These are phyloP conservation scores for Notamacropus eugenii DNA, from an alignment of 2,797 vertebrate genomes.

Conservation along the genomic window DNA sequence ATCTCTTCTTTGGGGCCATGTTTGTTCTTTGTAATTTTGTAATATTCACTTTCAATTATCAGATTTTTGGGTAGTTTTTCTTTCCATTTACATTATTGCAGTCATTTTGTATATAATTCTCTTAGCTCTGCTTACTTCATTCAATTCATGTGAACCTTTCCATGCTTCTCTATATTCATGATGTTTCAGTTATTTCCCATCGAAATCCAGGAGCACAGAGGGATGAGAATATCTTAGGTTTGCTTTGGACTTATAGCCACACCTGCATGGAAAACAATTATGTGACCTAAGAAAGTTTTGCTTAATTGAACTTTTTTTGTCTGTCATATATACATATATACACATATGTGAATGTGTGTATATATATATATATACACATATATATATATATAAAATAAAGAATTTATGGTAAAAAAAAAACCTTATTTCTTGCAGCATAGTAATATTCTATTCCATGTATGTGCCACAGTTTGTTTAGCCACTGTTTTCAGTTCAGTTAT, in stretches of 20 bases:
- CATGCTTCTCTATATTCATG: not conserved
- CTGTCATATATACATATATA: not conserved
- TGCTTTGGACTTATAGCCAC: not conserved
- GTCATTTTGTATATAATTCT: not conserved
- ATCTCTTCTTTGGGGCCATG: not conserved
- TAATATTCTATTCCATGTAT: not conserved
- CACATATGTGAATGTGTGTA: rapidly evolving
- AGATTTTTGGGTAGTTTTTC: not conserved
- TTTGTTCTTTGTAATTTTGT: not conserved
- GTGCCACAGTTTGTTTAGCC: not conserved
- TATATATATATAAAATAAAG: not conserved
- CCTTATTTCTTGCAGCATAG: not conserved
- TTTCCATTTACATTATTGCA: not conserved
- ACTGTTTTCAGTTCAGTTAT: not conserved
- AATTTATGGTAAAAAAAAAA: not conserved
- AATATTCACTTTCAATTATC: not conserved
- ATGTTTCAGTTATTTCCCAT: not conserved
- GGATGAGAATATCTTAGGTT: not conserved
- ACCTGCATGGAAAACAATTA: not conserved
- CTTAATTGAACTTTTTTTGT: not conserved
- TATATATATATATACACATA: not conserved
- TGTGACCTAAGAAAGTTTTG: not conserved
- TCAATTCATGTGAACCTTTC: not conserved
- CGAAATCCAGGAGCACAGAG: not conserved
- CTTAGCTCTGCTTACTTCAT: not conserved